phyloP scores from a whole-genome alignment of 2,113 vertebrate genomes.

The Ammodytes dubius region DNA sequence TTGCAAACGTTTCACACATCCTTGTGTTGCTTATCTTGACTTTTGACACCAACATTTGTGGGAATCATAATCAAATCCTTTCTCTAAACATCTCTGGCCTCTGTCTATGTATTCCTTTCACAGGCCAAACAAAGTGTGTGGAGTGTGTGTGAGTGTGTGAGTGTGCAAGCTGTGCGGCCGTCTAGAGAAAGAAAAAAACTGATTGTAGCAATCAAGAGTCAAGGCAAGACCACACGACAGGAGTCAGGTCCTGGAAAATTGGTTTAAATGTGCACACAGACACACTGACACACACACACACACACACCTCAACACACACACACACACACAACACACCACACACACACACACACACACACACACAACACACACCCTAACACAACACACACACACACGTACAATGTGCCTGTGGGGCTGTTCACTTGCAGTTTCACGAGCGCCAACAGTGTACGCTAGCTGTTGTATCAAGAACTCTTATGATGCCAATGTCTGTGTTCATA shows the following conservation, averaged over 20 bases:
- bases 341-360: background rate
- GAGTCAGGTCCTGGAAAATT: constrained; percentile 48
- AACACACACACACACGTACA: constrained; percentile 4
- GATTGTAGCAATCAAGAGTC: constrained; percentile 72
- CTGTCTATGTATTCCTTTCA: background rate
- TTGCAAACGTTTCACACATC: background rate
- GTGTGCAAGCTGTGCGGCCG: constrained; percentile 47
- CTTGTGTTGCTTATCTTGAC: background rate
- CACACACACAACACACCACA: constrained; percentile 28
- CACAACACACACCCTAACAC: constrained; percentile 10
- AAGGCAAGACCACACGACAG: constrained; percentile 30
- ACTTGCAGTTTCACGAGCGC: constrained; percentile 10
- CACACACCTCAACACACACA: constrained; percentile 24
- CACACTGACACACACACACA: constrained; percentile 32
- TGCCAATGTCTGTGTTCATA: constrained; percentile 35
- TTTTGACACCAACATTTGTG: background rate
- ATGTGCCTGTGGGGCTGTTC: constrained; percentile 19
- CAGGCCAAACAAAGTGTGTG: background rate
- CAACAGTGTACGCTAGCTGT: constrained; percentile 12
- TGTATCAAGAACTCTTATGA: constrained; percentile 37
- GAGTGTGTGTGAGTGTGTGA: constrained; percentile 26
- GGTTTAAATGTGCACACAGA: constrained; percentile 48
- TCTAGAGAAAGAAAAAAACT: constrained; percentile 27
- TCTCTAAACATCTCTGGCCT: background rate
- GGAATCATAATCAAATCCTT: constrained; percentile 1